Evolutionary conservation across 1,140 invertebrate genomes (phyloP).

Genomic region (Ridgeia piscesae): DNA sequence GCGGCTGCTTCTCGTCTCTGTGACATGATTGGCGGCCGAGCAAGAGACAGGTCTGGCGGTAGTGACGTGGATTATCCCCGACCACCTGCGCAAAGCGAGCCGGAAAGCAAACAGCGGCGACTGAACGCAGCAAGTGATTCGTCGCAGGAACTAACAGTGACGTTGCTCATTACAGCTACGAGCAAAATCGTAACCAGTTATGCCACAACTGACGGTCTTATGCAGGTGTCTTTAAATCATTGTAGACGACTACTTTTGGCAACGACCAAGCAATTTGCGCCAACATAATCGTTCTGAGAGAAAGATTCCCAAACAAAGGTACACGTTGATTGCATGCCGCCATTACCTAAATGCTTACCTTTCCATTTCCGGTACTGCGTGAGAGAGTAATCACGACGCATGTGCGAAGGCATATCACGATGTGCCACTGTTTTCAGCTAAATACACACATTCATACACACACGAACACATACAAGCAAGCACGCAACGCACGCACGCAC

Average conservation of each 20-base stretch:
- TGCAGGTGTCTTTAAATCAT: not conserved
- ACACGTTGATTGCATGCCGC: not conserved
- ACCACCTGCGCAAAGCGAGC: not conserved
- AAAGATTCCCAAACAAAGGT: not conserved
- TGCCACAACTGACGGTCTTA: no score
- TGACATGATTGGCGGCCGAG: not conserved
- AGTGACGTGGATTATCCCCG: not conserved
- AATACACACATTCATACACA: not conserved
- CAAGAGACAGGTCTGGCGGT: not conserved
- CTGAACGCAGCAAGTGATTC: not conserved
- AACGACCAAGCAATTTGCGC: not conserved
- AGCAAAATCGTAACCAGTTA: no score
- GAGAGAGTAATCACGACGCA: not conserved
- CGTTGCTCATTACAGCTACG: not conserved
- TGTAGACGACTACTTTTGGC: not conserved
- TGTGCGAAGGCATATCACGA: not conserved
- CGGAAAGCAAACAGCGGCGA: not conserved
- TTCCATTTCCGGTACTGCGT: not conserved
- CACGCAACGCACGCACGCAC: not conserved
- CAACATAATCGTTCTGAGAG: not conserved
- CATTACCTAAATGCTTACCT: not conserved
- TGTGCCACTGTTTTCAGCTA: not conserved
- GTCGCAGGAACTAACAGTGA: not conserved
- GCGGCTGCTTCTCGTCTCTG: not conserved
- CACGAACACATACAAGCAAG: not conserved